A percentile compares a stretch with the other conserved stretches of the same genome.
Conservation (phyloP, 2,888 invertebrate genomes). For the Gortyna flavago region DNA sequence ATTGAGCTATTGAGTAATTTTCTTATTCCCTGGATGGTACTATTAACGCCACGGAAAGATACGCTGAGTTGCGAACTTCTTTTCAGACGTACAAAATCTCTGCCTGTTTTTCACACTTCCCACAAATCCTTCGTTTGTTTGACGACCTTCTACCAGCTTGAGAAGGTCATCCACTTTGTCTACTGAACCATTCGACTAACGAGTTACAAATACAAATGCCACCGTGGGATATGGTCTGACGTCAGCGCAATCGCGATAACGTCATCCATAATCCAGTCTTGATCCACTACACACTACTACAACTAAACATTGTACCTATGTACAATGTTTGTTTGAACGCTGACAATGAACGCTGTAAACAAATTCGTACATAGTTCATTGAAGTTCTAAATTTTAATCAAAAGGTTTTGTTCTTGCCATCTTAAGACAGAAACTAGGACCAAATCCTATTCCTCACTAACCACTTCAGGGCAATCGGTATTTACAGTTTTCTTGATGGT, state of each 20-base stretch:
- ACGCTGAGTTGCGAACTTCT: neutral
- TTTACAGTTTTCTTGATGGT: neutral
- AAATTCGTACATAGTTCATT: slow-evolving; percentile 16
- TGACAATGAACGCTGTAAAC: slow-evolving; percentile 11
- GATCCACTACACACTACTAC: slow-evolving; percentile 43
- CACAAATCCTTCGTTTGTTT: neutral
- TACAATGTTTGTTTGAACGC: no score
- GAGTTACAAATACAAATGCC: slow-evolving; percentile 45
- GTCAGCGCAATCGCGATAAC: slow-evolving; percentile 65
- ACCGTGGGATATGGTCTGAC: slow-evolving; percentile 58
- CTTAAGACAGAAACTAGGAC: neutral
- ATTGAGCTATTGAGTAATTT: no score
- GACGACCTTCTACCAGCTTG: slow-evolving; percentile 18
- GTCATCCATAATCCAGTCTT: slow-evolving; percentile 62
- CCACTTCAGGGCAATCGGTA: neutral
- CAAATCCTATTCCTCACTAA: neutral
- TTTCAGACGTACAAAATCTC: neutral
- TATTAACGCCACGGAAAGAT: neutral
- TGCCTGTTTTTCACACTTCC: neutral
- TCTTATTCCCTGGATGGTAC: neutral
- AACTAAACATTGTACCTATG: no score
- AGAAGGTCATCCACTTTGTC: slow-evolving; percentile 30
- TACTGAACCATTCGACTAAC: slow-evolving; percentile 39
- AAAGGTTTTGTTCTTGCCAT: neutral
- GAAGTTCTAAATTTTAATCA: neutral